Percentiles rank a stretch among this genome's conserved stretches.
These are phyloP conservation scores for Fulmarus glacialis DNA, from an alignment of 2,113 vertebrate species.

Conservation along the genomic window DNA sequence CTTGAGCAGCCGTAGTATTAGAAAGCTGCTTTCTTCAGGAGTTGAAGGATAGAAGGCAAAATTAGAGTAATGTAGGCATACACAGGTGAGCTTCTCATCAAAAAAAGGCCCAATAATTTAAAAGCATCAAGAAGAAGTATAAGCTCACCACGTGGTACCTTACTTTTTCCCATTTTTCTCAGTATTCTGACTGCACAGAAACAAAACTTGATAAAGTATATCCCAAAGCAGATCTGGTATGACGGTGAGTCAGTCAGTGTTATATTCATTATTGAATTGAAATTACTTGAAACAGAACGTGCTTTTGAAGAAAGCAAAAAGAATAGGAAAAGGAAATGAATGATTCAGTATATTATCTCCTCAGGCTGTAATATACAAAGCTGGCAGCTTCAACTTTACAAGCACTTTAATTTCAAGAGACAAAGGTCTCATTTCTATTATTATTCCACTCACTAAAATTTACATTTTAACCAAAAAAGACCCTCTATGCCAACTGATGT, in stretches of 20 bases:
- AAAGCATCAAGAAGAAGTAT: not conserved
- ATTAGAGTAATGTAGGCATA: not conserved
- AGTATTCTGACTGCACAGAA: not conserved
- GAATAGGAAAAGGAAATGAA: slow-evolving; percentile 68
- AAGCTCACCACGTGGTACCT: not conserved
- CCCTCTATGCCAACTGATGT: slow-evolving; percentile 20
- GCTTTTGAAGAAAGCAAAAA: slow-evolving; percentile 66
- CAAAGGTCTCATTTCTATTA: slow-evolving; percentile 69
- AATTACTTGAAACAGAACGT: slow-evolving; percentile 64
- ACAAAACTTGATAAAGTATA: slow-evolving; percentile 36
- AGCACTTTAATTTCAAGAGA: slow-evolving; percentile 72
- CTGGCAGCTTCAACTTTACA: slow-evolving; percentile 65
- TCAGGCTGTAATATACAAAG: slow-evolving; percentile 64
- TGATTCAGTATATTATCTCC: slow-evolving; percentile 70
- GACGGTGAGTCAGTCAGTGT: slow-evolving; percentile 40
- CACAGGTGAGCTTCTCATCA: not conserved
- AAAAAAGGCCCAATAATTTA: not conserved
- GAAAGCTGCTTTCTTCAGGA: not conserved
- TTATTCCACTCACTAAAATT: slow-evolving; percentile 64
- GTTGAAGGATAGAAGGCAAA: not conserved
- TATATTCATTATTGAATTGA: slow-evolving; percentile 66
- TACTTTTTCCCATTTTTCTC: slow-evolving; percentile 1
- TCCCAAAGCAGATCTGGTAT: slow-evolving; percentile 62
- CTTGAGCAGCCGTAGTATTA: not conserved
- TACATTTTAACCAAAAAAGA: slow-evolving; percentile 63